Evolutionary conservation across 2,113 vertebrate species (phyloP).

Genomic region (Tachycineta bicolor): DNA sequence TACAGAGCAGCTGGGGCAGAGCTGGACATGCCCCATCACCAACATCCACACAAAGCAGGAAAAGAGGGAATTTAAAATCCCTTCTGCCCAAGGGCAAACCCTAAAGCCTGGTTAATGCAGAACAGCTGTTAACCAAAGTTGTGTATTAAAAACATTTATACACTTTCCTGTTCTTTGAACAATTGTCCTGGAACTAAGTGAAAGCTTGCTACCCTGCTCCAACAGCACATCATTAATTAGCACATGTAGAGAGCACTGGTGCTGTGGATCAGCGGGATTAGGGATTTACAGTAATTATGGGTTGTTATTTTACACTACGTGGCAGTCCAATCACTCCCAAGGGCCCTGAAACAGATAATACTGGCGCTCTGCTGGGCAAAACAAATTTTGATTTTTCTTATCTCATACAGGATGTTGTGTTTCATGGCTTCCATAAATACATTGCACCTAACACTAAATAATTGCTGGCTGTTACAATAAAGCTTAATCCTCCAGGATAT

Average conservation of each 20-base stretch:
- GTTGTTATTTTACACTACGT: background rate
- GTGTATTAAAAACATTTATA: background rate
- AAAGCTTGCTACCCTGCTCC: background rate
- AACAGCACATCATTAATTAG: background rate
- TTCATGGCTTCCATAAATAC: background rate
- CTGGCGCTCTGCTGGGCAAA: background rate
- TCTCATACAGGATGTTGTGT: background rate
- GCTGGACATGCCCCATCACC: background rate
- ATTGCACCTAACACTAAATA: background rate
- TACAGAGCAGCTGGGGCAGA: background rate
- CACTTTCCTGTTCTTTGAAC: background rate
- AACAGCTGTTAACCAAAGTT: background rate
- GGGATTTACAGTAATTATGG: background rate
- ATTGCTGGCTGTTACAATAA: background rate
- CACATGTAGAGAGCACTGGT: background rate
- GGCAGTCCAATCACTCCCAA: slow-evolving; percentile 44
- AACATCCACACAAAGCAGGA: background rate
- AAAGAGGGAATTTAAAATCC: background rate
- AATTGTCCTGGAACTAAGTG: background rate
- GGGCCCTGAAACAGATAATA: background rate
- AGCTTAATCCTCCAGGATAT: background rate
- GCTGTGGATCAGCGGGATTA: background rate
- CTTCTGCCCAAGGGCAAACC: background rate
- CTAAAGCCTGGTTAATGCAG: background rate
- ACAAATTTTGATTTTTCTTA: background rate